These are phyloP conservation scores for Alouatta palliata DNA, from an alignment of 2,113 vertebrate genomes.

Conservation along the genomic window DNA sequence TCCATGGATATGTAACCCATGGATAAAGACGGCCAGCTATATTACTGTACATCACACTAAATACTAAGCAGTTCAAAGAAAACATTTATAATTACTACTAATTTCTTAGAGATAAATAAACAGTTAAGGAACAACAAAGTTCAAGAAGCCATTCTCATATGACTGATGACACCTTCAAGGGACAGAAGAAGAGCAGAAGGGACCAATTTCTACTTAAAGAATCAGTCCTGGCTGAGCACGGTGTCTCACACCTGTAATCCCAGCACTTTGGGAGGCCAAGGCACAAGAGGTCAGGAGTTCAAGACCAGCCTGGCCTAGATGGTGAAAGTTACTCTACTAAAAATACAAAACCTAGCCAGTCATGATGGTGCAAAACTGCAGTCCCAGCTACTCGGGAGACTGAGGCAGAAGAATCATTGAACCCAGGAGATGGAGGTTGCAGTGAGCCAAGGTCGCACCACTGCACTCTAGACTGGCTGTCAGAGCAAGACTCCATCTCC, in stretches of 20 bases:
- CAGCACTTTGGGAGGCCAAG: neutral
- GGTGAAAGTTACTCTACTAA: too few relatives aligned
- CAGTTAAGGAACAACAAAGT: neutral
- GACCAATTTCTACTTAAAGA: neutral
- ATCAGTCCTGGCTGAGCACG: neutral
- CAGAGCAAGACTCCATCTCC: neutral
- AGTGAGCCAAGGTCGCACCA: too few relatives aligned
- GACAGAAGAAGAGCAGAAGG: neutral
- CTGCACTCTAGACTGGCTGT: too few relatives aligned
- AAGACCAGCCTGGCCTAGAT: neutral
- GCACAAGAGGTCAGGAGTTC: neutral
- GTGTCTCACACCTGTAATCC: neutral
- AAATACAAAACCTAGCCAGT: too few relatives aligned
- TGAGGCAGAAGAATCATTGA: too few relatives aligned
- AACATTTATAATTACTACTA: slow-evolving; percentile 2
- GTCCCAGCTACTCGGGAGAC: too few relatives aligned
- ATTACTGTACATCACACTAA: neutral
- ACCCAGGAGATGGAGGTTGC: too few relatives aligned
- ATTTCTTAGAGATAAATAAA: neutral
- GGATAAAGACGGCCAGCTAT: neutral
- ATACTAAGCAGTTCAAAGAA: slow-evolving; percentile 39
- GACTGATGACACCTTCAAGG: neutral
- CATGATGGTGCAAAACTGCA: too few relatives aligned
- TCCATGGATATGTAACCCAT: neutral
- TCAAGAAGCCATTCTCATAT: slow-evolving; percentile 7